A percentile compares a stretch with the other conserved stretches of the same genome.
Evolutionary conservation across 2,888 invertebrate genomes (phyloP).

Genomic region (Drosophila neonasuta): DNA sequence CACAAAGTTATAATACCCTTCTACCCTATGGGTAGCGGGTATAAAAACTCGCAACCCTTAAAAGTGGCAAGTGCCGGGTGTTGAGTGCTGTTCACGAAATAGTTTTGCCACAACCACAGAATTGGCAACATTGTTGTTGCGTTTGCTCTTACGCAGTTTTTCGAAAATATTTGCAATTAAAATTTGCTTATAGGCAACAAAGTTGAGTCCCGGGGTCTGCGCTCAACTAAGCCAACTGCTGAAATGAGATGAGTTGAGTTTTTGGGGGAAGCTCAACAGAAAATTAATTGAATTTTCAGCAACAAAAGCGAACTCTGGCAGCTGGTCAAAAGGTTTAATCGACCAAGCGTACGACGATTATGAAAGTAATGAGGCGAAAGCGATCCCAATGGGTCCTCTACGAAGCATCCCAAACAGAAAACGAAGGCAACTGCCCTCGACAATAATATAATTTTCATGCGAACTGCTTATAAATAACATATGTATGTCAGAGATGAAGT

Average conservation of each 20-base stretch:
- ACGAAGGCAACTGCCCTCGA: not conserved
- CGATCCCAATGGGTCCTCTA: slow-evolving; percentile 2
- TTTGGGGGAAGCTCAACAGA: slow-evolving; percentile 5
- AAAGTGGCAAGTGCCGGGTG: slow-evolving; percentile 21
- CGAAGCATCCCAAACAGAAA: not conserved
- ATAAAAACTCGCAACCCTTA: slow-evolving; percentile 31
- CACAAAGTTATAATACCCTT: too few species aligned
- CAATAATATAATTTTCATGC: not conserved
- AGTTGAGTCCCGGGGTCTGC: slow-evolving; percentile 19
- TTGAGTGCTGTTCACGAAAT: slow-evolving; percentile 41
- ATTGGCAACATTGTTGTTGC: slow-evolving; percentile 50
- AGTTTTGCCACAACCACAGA: slow-evolving; percentile 50
- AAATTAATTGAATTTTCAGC: slow-evolving; percentile 45
- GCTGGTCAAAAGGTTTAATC: slow-evolving; percentile 19
- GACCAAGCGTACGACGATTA: slow-evolving; percentile 22
- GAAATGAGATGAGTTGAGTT: not conserved
- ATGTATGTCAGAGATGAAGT: not conserved
- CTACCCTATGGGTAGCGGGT: too few species aligned
- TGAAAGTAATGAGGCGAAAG: slow-evolving; percentile 34
- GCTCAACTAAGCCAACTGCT: not conserved
- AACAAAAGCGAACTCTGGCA: slow-evolving; percentile 12
- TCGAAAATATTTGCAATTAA: slow-evolving; percentile 59
- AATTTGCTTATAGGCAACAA: slow-evolving; percentile 54
- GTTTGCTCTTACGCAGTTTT: slow-evolving; percentile 34
- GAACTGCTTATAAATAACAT: not conserved